phyloP scores from a whole-genome alignment of 92 coral and sea anemone genomes.

The Metridium senile region DNA sequence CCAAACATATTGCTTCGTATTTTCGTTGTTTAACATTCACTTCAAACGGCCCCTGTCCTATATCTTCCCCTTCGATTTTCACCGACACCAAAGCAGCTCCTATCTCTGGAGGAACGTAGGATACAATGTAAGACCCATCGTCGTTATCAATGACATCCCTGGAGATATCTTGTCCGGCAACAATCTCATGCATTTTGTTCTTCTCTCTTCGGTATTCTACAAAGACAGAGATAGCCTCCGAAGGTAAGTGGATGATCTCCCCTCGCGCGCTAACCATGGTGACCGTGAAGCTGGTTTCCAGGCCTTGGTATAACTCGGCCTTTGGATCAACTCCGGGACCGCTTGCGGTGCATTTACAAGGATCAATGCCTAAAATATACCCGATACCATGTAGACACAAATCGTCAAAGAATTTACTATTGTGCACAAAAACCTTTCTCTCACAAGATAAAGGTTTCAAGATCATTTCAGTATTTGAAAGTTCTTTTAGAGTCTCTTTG shows the following conservation, averaged over 20 bases:
- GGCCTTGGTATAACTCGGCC: conserved; percentile 9
- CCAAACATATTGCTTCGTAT: conserved; percentile 9
- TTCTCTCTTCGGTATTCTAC: conserved; percentile 9
- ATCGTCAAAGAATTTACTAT: conserved; percentile 22
- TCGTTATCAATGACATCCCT: conserved; percentile 8
- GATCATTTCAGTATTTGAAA: conserved; percentile 18
- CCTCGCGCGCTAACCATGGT: conserved; percentile 11
- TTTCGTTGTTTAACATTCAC: conserved; percentile 13
- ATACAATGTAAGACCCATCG: conserved; percentile 33
- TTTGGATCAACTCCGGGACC: conserved; percentile 16
- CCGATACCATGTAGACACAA: conserved; percentile 15
- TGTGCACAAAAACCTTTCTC: conserved; percentile 26
- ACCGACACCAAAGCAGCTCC: conserved; percentile 22
- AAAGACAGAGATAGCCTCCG: conserved; percentile 4
- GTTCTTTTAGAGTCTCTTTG: conserved; percentile 16
- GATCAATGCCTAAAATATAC: conserved; percentile 18
- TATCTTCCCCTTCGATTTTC: conserved; percentile 23
- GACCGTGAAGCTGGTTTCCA: conserved; percentile 11
- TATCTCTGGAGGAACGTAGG: conserved; percentile 2
- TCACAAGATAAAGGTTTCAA: conserved; percentile 15
- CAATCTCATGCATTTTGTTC: neutral
- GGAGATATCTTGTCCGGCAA: conserved; percentile 17
- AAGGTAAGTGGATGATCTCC: conserved; percentile 29
- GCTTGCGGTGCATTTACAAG: conserved; percentile 7
- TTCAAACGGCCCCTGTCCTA: conserved; percentile 20